Base-by-base conservation (phyloP, 1,140 invertebrate species). In the Drosophila nasuta region DNA sequence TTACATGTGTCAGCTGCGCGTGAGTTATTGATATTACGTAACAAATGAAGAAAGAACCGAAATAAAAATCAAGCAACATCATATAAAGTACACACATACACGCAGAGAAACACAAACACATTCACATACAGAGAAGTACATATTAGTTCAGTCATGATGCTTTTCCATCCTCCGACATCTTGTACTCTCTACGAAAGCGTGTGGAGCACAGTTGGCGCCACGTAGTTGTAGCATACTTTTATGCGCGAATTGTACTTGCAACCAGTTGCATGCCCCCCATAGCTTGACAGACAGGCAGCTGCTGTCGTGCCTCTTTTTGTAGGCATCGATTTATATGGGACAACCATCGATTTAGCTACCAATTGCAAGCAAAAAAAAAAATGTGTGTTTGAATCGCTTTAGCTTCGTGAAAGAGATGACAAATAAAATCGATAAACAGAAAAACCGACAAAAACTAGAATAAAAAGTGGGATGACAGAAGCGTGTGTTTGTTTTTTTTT, bases 1-100 rank as follows among this genome's bases (percentile, higher is more conserved):
- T 91, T 91, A 91, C 82, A 90, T 90, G 82, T 91, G 90, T 91
- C 90, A 91, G 88, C 81, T 91, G 85, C 85, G 81, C 77, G 81
- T 88, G 83, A 88, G 85, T 88, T 88, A 88, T 88, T 88, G 85
- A 88, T 88, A 89, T 89, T 82, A 88, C 81, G 83, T 87, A 88
- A 88, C 82, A 87, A 87, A 88, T 87, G 80, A 88, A 87, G 83
- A 88, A 87, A 83, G 76, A 77, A 66, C 52, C 69, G 72, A 76
- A 82, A 87, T 88, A 87, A 87, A 87, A 87, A 87, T 87, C 82
- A 82, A 77, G 57, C 57, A 74, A 68, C 64, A 74, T 59, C 80
- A 79, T 71, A 77, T 75, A 76, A 70, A 67, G 45, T 46, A 57
- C 48, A 46, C 28, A 43, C 45, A 57, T 54, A 64, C 54, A 63